Percentiles rank a stretch among this genome's conserved stretches.
phyloP scores from a whole-genome alignment of 2,797 vertebrate genomes.

The Allobates femoralis region DNA sequence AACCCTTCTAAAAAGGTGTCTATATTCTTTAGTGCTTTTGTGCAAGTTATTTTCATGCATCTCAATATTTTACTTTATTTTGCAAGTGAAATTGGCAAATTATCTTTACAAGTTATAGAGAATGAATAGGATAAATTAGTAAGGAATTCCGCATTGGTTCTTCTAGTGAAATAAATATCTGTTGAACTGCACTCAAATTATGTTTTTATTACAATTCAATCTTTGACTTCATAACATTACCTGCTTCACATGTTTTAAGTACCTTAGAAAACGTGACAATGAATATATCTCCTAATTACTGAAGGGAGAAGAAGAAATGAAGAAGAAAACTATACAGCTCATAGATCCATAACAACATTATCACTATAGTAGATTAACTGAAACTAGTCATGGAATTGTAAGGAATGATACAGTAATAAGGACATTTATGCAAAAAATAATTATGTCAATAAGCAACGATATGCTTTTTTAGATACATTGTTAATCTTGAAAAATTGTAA shows the following conservation, averaged over 20 bases:
- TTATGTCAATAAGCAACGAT: no score
- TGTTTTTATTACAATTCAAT: constrained; percentile 19
- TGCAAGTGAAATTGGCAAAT: constrained; percentile 24
- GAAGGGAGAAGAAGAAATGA: background rate
- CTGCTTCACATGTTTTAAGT: constrained; percentile 19
- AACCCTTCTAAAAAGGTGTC: no score
- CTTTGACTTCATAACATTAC: constrained; percentile 20
- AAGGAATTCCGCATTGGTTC: constrained; percentile 1
- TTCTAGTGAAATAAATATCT: constrained; percentile 30
- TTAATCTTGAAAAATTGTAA: no score
- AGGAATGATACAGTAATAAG: background rate
- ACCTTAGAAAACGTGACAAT: constrained; percentile 21
- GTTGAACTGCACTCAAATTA: constrained; percentile 20
- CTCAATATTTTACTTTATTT: constrained; percentile 17
- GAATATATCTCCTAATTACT: constrained; percentile 34
- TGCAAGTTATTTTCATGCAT: background rate
- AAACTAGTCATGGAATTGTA: background rate
- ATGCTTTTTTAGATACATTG: no score
- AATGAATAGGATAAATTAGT: constrained; percentile 23
- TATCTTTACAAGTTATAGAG: background rate
- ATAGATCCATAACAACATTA: background rate
- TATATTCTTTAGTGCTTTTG: background rate
- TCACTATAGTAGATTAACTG: background rate
- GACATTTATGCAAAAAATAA: no score
- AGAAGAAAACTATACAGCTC: background rate